phyloP scores from a whole-genome alignment of 2,888 invertebrate species.

The Branchellion lobata region DNA sequence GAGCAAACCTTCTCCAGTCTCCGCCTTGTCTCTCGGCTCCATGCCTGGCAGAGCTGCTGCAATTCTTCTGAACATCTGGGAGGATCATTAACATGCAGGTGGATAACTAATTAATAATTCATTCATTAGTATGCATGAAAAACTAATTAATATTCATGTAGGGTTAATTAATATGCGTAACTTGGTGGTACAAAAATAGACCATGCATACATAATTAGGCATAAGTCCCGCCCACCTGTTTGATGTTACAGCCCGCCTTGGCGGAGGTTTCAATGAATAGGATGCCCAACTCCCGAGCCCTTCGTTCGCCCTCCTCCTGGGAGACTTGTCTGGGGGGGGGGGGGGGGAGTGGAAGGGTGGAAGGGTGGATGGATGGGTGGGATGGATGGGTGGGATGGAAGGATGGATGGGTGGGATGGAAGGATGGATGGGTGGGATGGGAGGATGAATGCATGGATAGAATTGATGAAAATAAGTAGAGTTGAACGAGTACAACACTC shows the following conservation, averaged over 20 bases:
- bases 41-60: conserved; percentile 97
- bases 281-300: conserved; percentile 97
- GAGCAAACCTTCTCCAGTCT: conserved; percentile 58
- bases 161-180: not conserved
- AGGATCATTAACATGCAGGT: not conserved
- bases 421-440: too few species aligned
- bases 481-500: too few species aligned
- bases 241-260: conserved; percentile 98
- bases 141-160: not conserved
- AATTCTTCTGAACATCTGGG: conserved; percentile 89
- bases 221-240: conserved; percentile 73
- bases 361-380: too few species aligned
- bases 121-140: not conserved
- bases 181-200: too few species aligned
- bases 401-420: too few species aligned
- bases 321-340: conserved; percentile 71
- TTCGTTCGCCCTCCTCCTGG: conserved; percentile 95
- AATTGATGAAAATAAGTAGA: too few species aligned
- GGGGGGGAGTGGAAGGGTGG: too few species aligned
- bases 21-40: conserved; percentile 68
- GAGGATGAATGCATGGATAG: not conserved
- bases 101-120: too few species aligned
- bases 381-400: too few species aligned
- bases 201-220: too few species aligned
- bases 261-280: conserved; percentile 99